Percentiles rank a stretch among this genome's conserved stretches.
Conservation (phyloP, 2,797 vertebrate species). For the Anguilla marmorata region DNA sequence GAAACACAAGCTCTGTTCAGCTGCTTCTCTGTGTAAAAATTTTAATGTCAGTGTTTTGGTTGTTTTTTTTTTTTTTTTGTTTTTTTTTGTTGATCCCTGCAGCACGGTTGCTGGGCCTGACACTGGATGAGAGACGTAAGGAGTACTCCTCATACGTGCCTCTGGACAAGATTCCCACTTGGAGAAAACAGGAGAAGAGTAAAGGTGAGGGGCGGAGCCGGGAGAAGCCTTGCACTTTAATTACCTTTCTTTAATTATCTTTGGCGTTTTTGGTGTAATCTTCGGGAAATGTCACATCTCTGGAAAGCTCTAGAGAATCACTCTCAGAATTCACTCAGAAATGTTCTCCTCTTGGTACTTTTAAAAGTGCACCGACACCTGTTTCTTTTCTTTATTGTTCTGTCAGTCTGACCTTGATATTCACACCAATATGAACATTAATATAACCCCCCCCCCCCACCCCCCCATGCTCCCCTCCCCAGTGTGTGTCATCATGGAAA, state of each 20-base stretch:
- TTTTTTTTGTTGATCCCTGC: constrained; percentile 39
- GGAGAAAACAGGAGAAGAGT: constrained; percentile 80
- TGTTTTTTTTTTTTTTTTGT: neutral
- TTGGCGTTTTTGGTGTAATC: neutral
- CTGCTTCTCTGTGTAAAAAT: neutral
- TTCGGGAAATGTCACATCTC: neutral
- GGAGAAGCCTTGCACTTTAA: neutral
- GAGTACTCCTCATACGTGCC: constrained; percentile 81
- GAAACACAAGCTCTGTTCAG: neutral
- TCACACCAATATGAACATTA: neutral
- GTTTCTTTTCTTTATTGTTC: constrained; percentile 14
- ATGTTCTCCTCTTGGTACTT: neutral
- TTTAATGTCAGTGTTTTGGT: constrained; percentile 1
- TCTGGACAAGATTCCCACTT: constrained; percentile 81
- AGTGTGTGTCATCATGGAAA: neutral
- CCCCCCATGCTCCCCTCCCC: neutral
- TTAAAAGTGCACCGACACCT: neutral
- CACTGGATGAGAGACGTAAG: constrained; percentile 87
- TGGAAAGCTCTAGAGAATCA: neutral
- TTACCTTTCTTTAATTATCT: neutral
- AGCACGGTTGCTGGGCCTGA: constrained; percentile 89
- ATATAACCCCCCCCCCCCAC: neutral
- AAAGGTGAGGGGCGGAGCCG: constrained; percentile 61
- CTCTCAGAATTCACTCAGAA: neutral
- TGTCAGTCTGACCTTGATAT: neutral